A percentile compares a stretch with the other conserved stretches of the same genome.
Conservation (phyloP, 2,113 vertebrate species). For the Percopsis transmontana region DNA sequence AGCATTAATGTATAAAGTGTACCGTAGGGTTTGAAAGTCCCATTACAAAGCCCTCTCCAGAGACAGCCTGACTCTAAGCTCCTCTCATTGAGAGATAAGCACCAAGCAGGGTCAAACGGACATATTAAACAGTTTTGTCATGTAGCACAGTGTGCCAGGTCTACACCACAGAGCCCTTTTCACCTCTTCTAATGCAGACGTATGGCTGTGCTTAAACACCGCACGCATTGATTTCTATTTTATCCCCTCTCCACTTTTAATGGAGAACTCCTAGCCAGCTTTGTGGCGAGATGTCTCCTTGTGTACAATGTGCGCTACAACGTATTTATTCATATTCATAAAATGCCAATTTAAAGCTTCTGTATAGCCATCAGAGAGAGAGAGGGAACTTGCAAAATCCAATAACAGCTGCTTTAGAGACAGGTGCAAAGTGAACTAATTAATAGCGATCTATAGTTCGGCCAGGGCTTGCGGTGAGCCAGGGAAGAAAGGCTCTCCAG, state of each 20-base stretch:
- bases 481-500: conserved; percentile 67
- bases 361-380: conserved; percentile 58
- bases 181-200: conserved; percentile 61
- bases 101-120: conserved; percentile 51
- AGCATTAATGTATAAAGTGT: conserved; percentile 39
- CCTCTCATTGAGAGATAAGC: conserved; percentile 47
- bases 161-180: conserved; percentile 46
- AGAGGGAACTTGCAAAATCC: conserved; percentile 62
- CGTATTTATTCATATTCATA: conserved; percentile 74
- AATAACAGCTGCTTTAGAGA: conserved; percentile 67
- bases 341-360: conserved; percentile 61
- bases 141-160: conserved; percentile 37
- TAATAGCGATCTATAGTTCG: conserved; percentile 74
- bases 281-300: conserved; percentile 47
- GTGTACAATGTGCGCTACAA: conserved; percentile 53
- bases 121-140: conserved; percentile 42
- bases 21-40: conserved; percentile 29
- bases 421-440: conserved; percentile 76
- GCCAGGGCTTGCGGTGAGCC: conserved; percentile 65
- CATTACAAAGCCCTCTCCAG: conserved; percentile 51
- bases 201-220: conserved; percentile 50
- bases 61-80: conserved; percentile 47
- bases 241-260: conserved; percentile 29
- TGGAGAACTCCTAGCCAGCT: conserved; percentile 49
- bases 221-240: conserved; percentile 24